Evolutionary conservation across 1,140 invertebrate species (phyloP), one percentile per base, ranked within the genome.

Genomic region (Drosophila mayri): DNA sequence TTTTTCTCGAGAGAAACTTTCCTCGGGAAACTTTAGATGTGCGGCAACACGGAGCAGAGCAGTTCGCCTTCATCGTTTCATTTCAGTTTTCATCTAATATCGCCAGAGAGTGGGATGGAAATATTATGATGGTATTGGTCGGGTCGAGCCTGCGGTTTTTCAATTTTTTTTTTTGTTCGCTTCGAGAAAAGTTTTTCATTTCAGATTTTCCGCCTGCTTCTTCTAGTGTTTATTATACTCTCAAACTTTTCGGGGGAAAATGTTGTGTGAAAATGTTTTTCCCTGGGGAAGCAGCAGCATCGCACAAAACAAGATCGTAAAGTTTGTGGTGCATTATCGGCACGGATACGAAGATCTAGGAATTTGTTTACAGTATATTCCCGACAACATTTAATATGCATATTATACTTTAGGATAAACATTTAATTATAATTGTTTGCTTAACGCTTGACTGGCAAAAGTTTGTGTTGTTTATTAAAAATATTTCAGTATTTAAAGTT

Each of bases 61-160:
- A 22, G 20, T 71, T 72, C 57, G 70, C 66, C 68, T 58, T 58
- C 44, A 47, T 47, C 68, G 49, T 47, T 65, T 72, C 60, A 60
- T 50, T 64, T 66, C 75, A 76, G 77, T 86, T 81, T 88, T 90
- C 70, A 75, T 81, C 66, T 79, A 85, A 88, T 88, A 88, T 81
- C 78, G 75, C 76, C 49, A 81, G 78, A 90, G 85, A 85, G 85
- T 90, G 81, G 66, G 75, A 90, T 90, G 86, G 86, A 90, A 90
- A 76, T 71, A 84, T 88, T 65, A 84, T 88, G 52, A 61, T 46
- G 61, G 64, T 81, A 52, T 86, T 66, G 54, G 59, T 81, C 52
- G 14, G 16, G 32, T 22, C 46, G 71, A 76, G 84, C 73, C 80
- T 88, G 84, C 59, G 84, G 84, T 84, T 87, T 88, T 84, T 80